Evolutionary conservation across 2,797 vertebrate species (phyloP).

Genomic region (Chelidonichthys spinosus): DNA sequence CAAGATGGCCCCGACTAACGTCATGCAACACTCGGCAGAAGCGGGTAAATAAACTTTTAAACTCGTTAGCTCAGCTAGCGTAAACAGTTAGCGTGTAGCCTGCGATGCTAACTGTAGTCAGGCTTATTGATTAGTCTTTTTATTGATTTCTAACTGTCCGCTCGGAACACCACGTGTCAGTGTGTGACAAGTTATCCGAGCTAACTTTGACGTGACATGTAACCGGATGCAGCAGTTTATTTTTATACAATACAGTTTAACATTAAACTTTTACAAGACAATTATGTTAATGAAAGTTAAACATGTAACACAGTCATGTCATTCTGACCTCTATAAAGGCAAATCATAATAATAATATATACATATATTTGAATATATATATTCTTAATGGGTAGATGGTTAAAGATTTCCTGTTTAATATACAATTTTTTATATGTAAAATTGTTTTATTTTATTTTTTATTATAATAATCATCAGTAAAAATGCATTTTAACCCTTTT

Average conservation of each 20-base stretch:
- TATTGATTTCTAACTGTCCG: background rate
- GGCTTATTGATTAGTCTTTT: no score
- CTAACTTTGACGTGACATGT: background rate
- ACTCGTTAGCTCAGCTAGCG: background rate
- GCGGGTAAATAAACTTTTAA: conserved; percentile 38
- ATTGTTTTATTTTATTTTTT: no score
- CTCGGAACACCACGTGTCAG: conserved; percentile 2
- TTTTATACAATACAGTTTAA: background rate
- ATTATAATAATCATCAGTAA: no score
- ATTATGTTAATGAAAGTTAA: background rate
- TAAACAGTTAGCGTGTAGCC: conserved; percentile 17
- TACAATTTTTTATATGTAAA: no score
- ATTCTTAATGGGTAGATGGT: no score
- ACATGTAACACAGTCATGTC: background rate
- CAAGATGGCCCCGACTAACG: conserved; percentile 67
- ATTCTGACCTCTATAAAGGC: no score
- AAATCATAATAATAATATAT: no score
- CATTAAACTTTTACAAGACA: no score
- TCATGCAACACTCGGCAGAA: background rate
- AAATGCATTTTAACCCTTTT: no score
- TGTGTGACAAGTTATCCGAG: background rate
- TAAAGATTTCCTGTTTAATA: no score
- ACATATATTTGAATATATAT: no score
- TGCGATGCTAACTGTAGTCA: background rate
- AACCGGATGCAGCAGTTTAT: background rate